Evolutionary conservation across 2,888 invertebrate species (phyloP).

Genomic region (Eupelmus urozonus): DNA sequence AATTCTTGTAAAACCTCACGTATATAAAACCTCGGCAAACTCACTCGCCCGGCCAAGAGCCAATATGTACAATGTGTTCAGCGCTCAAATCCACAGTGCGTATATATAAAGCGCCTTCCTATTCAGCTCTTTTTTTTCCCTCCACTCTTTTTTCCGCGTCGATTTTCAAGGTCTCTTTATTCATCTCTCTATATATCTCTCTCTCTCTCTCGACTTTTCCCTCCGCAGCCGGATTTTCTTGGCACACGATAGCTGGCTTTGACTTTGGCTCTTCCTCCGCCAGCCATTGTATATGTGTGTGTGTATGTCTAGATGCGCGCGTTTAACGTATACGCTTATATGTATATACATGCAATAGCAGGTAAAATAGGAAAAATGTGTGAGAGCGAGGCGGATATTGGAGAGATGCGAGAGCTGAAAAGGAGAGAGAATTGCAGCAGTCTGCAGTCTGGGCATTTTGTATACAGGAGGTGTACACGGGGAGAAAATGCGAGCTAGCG

Average conservation of each 20-base stretch:
- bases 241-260: constrained; percentile 32
- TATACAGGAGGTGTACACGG: background rate
- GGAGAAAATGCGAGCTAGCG: too few species aligned
- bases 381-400: background rate
- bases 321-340: background rate
- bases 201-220: background rate
- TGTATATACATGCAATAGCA: background rate
- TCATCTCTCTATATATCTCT: background rate
- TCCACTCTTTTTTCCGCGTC: background rate
- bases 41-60: too few species aligned
- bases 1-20: too few species aligned
- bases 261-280: constrained; percentile 12
- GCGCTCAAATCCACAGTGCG: background rate
- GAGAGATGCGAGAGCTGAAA: background rate
- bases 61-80: too few species aligned
- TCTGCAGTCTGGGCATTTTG: background rate
- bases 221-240: constrained; percentile 17
- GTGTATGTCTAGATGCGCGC: background rate
- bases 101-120: background rate
- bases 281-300: background rate
- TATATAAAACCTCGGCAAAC: too few species aligned
- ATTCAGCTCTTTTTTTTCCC: background rate
- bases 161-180: constrained; percentile 24
- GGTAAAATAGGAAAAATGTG: background rate
- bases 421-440: background rate